Evolutionary conservation across 2,797 vertebrate species (phyloP).

Genomic region (Cynopterus sphinx): DNA sequence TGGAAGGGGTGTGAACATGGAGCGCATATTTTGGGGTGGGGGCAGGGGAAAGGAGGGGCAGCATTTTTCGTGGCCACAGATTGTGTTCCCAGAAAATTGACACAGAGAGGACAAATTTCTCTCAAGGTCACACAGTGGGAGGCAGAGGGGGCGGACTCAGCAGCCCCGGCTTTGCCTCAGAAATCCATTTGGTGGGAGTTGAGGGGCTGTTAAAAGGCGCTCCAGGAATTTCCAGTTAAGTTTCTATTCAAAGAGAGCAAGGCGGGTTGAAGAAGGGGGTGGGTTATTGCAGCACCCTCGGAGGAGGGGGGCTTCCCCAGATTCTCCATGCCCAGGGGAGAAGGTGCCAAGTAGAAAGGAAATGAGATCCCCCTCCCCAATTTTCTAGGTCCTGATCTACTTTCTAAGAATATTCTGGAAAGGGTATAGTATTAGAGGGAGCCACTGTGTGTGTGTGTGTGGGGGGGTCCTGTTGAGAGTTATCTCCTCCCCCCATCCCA

Average conservation of each 20-base stretch:
- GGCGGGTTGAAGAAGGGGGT: not conserved
- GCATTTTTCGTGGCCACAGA: not conserved
- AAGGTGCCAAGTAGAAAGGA: not conserved
- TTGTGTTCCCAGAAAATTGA: not conserved
- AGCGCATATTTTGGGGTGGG: not conserved
- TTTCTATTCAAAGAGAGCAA: not conserved
- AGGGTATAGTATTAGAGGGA: no score
- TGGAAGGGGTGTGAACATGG: not conserved
- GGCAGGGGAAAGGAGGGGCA: accelerated
- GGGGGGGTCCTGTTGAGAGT: not conserved
- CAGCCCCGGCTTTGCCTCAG: not conserved
- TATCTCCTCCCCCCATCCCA: not conserved
- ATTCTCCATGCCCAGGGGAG: not conserved
- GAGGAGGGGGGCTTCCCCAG: not conserved
- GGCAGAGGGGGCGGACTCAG: not conserved
- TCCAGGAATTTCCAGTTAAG: not conserved
- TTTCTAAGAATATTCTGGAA: not conserved
- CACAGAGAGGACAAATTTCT: not conserved
- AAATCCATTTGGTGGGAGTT: not conserved
- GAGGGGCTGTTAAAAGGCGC: not conserved
- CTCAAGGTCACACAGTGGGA: constrained; percentile 67
- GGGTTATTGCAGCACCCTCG: not conserved
- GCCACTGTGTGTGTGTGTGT: accelerated
- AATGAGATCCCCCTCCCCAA: not conserved
- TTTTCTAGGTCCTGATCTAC: not conserved